phyloP scores from a whole-genome alignment of 2,888 invertebrate genomes.

The Piscicola geometra region DNA sequence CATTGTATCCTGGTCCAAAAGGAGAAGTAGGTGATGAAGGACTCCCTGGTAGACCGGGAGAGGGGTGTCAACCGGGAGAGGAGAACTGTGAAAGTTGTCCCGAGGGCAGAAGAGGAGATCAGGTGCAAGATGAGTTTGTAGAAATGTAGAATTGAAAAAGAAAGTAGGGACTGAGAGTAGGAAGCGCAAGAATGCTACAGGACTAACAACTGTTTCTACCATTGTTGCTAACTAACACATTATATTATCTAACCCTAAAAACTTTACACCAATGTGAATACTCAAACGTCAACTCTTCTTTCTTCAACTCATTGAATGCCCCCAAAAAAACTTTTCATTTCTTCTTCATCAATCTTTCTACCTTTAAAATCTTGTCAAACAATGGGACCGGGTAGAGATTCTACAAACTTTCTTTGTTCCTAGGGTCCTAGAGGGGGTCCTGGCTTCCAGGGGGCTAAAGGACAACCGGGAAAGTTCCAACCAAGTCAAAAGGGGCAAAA shows the following conservation, averaged over 20 bases:
- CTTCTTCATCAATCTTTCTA: too few relatives aligned
- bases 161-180: conserved; percentile 23
- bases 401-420: too few relatives aligned
- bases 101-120: background rate
- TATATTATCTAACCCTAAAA: too few relatives aligned
- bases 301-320: too few relatives aligned
- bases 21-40: conserved; percentile 24
- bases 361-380: too few relatives aligned
- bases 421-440: conserved; percentile 6
- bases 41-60: background rate
- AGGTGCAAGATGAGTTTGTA: conserved; percentile 1
- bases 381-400: too few relatives aligned
- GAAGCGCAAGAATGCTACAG: too few relatives aligned
- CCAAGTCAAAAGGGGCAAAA: conserved; percentile 20
- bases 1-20: background rate
- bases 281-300: too few relatives aligned
- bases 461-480: background rate
- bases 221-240: background rate
- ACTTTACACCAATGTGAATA: too few relatives aligned
- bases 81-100: background rate
- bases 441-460: conserved; percentile 20
- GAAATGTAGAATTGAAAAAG: background rate
- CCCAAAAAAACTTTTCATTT: too few relatives aligned
- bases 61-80: background rate
- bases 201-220: conserved; percentile 13